Evolutionary conservation across 1,140 invertebrate species (phyloP), one percentile per base, ranked within the genome.

Genomic region (Polypedilum pembai): DNA sequence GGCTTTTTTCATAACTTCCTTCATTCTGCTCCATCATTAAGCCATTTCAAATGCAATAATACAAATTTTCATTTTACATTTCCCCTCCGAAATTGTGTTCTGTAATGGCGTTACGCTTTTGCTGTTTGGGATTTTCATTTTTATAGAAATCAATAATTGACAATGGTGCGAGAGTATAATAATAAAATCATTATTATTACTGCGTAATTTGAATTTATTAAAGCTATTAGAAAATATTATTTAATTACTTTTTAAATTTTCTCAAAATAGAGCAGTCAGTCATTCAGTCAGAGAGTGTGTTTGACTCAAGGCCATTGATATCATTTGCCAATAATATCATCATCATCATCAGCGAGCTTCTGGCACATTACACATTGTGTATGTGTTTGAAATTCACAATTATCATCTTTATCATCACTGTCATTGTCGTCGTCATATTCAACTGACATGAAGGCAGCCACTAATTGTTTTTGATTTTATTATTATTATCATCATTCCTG

Each of bases 401-500:
- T 56, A 56, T 56, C 45, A 56, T 56, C 41, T 12, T 3, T 12
- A 56, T 56, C 45, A 56, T 56, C n/a, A 56, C 4, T n/a, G n/a
- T 56, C 45, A 56, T 15, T 56, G 12, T 33, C 24, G 24, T 33
- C 24, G 24, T 33, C 24, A 33, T 33, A 33, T 33, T 33, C 24
- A 33, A 5, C 24, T 33, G 24, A 5, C 24, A 33, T n/a, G n/a
- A 56, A 56, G 10, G 45, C 45, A 56, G 15, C 45, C 45, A 56
- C 45, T 56, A 56, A 56, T 56, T 56, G 45, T 56, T 56, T 56
- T 56, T 56, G 45, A 56, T 56, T 56, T 56, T n/a, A 56, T 56
- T 56, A 56, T 56, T 56, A 56, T 56, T 56, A 56, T 56, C n/a
- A 56, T 56, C 45, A 56, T 56, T 56, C 4, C n/a, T 56, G n/a